Evolutionary conservation across 2,888 invertebrate genomes (phyloP).

Genomic region (Bellardia bayeri): DNA sequence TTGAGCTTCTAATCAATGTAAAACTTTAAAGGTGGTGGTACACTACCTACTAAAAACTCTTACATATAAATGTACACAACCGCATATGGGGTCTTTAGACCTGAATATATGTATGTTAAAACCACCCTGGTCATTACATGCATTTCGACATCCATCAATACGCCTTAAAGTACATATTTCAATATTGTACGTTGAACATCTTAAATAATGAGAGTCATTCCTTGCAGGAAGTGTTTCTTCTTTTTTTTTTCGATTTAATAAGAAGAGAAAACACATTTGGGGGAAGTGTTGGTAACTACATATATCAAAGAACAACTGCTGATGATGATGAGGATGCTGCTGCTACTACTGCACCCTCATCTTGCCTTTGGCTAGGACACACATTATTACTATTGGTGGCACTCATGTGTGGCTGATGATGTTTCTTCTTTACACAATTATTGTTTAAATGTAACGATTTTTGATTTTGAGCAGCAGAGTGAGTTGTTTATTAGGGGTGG

Average conservation of each 20-base stretch:
- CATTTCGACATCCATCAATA: constrained; percentile 80
- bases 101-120: constrained; percentile 60
- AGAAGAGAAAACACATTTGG: constrained; percentile 22
- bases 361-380: constrained; percentile 8
- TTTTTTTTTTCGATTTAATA: background rate
- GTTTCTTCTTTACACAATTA: constrained; percentile 45
- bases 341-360: constrained; percentile 31
- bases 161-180: constrained; percentile 71
- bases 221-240: constrained; percentile 60
- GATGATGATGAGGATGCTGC: background rate
- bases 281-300: constrained; percentile 54
- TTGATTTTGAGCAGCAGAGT: background rate
- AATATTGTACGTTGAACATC: background rate
- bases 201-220: constrained; percentile 58
- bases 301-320: background rate
- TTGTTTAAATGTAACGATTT: constrained; percentile 6
- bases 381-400: constrained; percentile 30
- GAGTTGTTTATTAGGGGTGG: background rate
- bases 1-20: constrained; percentile 42
- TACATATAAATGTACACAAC: constrained; percentile 51
- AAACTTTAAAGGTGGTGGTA: constrained; percentile 10
- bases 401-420: constrained; percentile 59
- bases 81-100: constrained; percentile 78
- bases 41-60: background rate
- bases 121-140: constrained; percentile 80